A percentile compares a stretch with the other conserved stretches of the same genome.
These are phyloP conservation scores for Pomatostomus ruficeps DNA, from an alignment of 2,113 vertebrate genomes.

Conservation along the genomic window DNA sequence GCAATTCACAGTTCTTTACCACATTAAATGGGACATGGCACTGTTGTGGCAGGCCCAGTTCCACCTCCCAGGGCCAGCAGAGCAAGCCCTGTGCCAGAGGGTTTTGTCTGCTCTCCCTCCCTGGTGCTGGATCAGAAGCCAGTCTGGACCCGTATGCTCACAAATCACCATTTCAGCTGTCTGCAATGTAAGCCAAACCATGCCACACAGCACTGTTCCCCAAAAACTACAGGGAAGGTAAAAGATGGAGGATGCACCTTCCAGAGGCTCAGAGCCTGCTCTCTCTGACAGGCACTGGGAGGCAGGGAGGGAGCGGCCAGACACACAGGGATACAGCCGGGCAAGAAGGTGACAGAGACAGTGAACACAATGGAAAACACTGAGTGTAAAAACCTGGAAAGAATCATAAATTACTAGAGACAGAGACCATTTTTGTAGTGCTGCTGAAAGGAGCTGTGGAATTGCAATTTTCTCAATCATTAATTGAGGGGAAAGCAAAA, in stretches of 20 bases:
- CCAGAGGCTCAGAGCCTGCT: not conserved
- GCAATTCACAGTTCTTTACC: not conserved
- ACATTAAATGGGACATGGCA: not conserved
- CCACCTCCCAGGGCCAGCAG: not conserved
- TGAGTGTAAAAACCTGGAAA: fast-evolving
- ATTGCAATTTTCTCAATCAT: not conserved
- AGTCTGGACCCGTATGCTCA: fast-evolving
- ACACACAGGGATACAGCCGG: fast-evolving
- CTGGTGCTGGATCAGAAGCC: not conserved
- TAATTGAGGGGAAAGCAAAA: not conserved
- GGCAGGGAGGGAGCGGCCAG: fast-evolving
- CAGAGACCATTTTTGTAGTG: fast-evolving
- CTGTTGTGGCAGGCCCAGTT: too few relatives aligned
- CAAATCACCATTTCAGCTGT: not conserved
- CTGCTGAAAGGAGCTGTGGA: fast-evolving
- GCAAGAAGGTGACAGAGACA: not conserved
- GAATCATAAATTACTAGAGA: not conserved
- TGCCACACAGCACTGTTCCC: fast-evolving
- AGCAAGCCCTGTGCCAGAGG: not conserved
- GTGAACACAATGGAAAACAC: fast-evolving
- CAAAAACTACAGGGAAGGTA: not conserved
- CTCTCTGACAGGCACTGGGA: not conserved
- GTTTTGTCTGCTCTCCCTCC: not conserved
- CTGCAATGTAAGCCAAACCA: not conserved
- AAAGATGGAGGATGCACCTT: fast-evolving